Percentiles rank a stretch among this genome's conserved stretches.
phyloP scores from a whole-genome alignment of 2,797 vertebrate genomes.

The Microctenopoma steveboyesi region DNA sequence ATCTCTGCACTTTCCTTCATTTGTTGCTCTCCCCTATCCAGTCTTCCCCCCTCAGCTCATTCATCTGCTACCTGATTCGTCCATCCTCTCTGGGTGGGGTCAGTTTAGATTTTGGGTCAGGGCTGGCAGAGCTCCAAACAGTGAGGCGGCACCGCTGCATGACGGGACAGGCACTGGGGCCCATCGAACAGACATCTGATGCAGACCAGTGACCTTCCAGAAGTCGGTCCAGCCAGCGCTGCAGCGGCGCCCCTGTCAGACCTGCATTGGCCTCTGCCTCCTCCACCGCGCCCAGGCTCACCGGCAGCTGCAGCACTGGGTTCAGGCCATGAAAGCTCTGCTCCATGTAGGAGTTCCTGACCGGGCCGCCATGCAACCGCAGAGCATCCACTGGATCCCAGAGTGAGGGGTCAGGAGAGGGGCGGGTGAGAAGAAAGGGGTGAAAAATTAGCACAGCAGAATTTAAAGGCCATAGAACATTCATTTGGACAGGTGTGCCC shows the following conservation, averaged over 20 bases:
- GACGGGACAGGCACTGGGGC: conserved; percentile 87
- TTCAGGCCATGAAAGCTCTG: conserved; percentile 98
- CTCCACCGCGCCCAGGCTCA: conserved; percentile 87
- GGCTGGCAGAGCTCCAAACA: conserved; percentile 92
- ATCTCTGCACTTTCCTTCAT: conserved; percentile 28
- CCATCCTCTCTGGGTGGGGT: conserved; percentile 86
- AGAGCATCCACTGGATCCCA: conserved; percentile 85
- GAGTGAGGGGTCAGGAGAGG: too few species aligned
- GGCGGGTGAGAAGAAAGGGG: neutral
- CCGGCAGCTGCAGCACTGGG: conserved; percentile 91
- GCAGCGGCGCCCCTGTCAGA: conserved; percentile 84
- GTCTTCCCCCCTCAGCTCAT: conserved; percentile 17
- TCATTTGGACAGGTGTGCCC: too few species aligned
- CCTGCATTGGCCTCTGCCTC: conserved; percentile 88
- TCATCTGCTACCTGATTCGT: conserved; percentile 92
- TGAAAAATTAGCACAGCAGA: too few species aligned
- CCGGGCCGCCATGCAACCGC: conserved; percentile 88
- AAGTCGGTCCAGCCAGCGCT: conserved; percentile 91
- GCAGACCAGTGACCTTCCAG: conserved; percentile 88
- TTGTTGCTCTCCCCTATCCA: neutral
- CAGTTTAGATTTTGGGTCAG: conserved; percentile 94
- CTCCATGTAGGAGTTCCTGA: conserved; percentile 95
- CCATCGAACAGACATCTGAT: conserved; percentile 86
- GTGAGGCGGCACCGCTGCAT: conserved; percentile 90
- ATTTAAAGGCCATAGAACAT: too few species aligned